Conservation (phyloP, 2,888 invertebrate species). For the Standfussiana lucernea region DNA sequence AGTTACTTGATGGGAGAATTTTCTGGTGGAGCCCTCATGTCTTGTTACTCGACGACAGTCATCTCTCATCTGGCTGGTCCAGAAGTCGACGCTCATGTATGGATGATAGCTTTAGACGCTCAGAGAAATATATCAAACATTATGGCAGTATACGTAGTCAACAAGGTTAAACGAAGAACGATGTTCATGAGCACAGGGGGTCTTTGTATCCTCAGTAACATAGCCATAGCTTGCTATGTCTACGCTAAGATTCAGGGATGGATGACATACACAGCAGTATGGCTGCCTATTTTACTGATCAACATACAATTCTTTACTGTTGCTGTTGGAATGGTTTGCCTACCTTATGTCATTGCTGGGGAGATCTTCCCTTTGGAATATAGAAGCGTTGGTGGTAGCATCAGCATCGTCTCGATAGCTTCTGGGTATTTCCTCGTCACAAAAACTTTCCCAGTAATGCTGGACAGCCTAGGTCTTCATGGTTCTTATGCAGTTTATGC, state of each 20-base stretch:
- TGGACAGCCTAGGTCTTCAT: slow-evolving; percentile 84
- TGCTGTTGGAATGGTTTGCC: slow-evolving; percentile 89
- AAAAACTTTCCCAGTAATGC: slow-evolving; percentile 90
- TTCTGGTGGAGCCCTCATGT: slow-evolving; percentile 91
- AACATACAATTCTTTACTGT: slow-evolving; percentile 88
- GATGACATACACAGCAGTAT: slow-evolving; percentile 74
- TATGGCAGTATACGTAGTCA: slow-evolving; percentile 89
- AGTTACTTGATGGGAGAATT: slow-evolving; percentile 91
- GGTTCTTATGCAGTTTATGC: slow-evolving; percentile 90
- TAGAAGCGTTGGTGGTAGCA: slow-evolving; percentile 91
- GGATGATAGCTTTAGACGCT: slow-evolving; percentile 91
- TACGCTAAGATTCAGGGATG: slow-evolving; percentile 71
- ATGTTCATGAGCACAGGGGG: slow-evolving; percentile 90
- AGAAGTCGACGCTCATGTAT: slow-evolving; percentile 90
- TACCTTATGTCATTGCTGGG: slow-evolving; percentile 92
- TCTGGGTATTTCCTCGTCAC: slow-evolving; percentile 90
- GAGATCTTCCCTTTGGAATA: slow-evolving; percentile 91
- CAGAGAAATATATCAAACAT: slow-evolving; percentile 90
- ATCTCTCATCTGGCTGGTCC: slow-evolving; percentile 89
- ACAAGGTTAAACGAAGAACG: slow-evolving; percentile 89
- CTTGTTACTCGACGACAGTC: slow-evolving; percentile 91
- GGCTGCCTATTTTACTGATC: slow-evolving; percentile 84
- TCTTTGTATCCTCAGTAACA: slow-evolving; percentile 88
- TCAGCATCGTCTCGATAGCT: slow-evolving; percentile 89
- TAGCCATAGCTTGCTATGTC: slow-evolving; percentile 84